Percentiles rank a stretch among this genome's conserved stretches.
These are phyloP conservation scores for Premnoplex brunnescens DNA, from an alignment of 2,797 vertebrate genomes.

Conservation along the genomic window DNA sequence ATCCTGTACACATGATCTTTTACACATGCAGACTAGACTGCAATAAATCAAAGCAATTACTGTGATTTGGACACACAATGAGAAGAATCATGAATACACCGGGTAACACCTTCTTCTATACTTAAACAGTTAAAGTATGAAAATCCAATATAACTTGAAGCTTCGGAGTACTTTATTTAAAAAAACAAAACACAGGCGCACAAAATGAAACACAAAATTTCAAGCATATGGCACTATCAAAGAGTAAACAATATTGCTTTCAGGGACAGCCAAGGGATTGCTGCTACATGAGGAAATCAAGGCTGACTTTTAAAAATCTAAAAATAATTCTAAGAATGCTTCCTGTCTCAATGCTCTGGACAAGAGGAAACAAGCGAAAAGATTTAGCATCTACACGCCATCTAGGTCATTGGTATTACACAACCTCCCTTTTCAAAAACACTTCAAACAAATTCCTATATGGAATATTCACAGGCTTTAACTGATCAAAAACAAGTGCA, in stretches of 20 bases:
- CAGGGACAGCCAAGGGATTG: conserved; percentile 1
- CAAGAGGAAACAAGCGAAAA: conserved; percentile 48
- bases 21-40: background rate
- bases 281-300: conserved; percentile 31
- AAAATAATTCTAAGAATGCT: conserved; percentile 60
- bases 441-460: conserved; percentile 50
- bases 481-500: conserved; percentile 37
- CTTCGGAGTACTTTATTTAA: background rate
- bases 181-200: background rate
- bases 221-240: background rate
- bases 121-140: background rate
- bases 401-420: conserved; percentile 18
- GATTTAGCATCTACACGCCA: background rate
- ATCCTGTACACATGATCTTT: background rate
- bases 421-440: conserved; percentile 13
- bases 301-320: conserved; percentile 18
- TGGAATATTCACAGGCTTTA: background rate
- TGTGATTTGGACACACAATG: background rate
- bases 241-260: background rate
- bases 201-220: background rate
- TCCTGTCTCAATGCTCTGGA: background rate
- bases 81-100: background rate
- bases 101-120: background rate
- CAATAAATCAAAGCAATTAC: background rate
- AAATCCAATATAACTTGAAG: background rate